phyloP scores from a whole-genome alignment of 2,888 invertebrate genomes.

The Heliconius erato region DNA sequence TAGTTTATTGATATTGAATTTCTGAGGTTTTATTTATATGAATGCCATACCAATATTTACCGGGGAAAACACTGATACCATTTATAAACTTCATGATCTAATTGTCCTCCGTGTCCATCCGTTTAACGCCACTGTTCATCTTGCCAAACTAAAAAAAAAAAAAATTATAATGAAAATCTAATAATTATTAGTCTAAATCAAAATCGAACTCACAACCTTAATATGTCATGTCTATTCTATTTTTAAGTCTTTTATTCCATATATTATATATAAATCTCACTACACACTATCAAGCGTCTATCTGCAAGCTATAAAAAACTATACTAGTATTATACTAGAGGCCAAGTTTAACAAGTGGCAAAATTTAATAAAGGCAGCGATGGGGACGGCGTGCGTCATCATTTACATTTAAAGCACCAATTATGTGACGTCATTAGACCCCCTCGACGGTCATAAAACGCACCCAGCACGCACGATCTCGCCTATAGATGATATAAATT shows the following conservation, averaged over 20 bases:
- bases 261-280: neutral
- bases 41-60: neutral
- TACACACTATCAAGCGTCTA: neutral
- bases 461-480: conserved; percentile 77
- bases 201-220: no score
- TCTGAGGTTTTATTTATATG: no score
- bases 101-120: neutral
- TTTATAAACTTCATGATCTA: neutral
- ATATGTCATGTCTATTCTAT: no score
- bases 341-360: conserved; percentile 48
- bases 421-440: conserved; percentile 85
- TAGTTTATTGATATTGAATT: neutral
- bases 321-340: neutral
- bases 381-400: conserved; percentile 77
- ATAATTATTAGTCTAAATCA: neutral
- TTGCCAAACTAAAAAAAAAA: no score
- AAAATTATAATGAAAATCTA: no score
- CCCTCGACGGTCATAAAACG: conserved; percentile 82
- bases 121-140: neutral
- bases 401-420: conserved; percentile 86
- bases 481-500: conserved; percentile 79
- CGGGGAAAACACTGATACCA: neutral
- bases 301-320: neutral
- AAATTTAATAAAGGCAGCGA: conserved; percentile 79
- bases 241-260: neutral